Percentiles rank a stretch among this genome's conserved stretches.
Evolutionary conservation across 2,797 vertebrate genomes (phyloP).

Genomic region (Alectoris magna): DNA sequence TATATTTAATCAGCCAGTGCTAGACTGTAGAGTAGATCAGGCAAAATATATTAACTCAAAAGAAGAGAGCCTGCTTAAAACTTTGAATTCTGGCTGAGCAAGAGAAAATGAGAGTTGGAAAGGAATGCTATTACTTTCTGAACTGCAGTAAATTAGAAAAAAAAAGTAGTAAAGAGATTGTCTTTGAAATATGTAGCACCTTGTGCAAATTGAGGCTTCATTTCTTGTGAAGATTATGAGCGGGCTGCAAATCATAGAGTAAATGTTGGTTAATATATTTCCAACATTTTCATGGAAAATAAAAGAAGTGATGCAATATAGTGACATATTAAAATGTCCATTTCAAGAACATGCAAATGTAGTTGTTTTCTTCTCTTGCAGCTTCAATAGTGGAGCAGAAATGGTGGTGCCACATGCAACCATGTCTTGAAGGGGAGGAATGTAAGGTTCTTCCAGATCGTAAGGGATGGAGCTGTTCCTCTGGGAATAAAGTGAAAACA

Average conservation of each 20-base stretch:
- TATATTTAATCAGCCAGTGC: slow-evolving; percentile 8
- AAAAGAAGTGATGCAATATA: not conserved
- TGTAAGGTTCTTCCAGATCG: slow-evolving; percentile 98
- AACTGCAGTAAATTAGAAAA: not conserved
- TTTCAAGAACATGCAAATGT: not conserved
- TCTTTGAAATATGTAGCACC: not conserved
- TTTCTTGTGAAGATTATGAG: slow-evolving; percentile 5
- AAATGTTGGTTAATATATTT: not conserved
- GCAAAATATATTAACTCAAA: not conserved
- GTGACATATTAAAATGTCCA: not conserved
- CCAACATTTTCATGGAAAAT: not conserved
- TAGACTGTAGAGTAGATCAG: not conserved
- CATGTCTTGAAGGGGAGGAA: slow-evolving; percentile 97
- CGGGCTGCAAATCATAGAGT: not conserved
- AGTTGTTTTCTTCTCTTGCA: slow-evolving; percentile 64
- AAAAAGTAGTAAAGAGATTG: not conserved
- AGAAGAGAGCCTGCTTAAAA: not conserved
- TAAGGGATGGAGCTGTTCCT: slow-evolving; percentile 98
- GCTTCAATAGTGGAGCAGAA: slow-evolving; percentile 98
- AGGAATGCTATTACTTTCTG: not conserved
- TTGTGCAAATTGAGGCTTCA: not conserved
- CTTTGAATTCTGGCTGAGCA: not conserved
- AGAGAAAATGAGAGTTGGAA: not conserved
- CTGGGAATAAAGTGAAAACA: slow-evolving; percentile 98
- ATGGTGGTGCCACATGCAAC: slow-evolving; percentile 99